Percentiles rank a stretch among this genome's conserved stretches.
Conservation (phyloP, 2,888 invertebrate species). For the Kuschelorhynchus macadamiae region DNA sequence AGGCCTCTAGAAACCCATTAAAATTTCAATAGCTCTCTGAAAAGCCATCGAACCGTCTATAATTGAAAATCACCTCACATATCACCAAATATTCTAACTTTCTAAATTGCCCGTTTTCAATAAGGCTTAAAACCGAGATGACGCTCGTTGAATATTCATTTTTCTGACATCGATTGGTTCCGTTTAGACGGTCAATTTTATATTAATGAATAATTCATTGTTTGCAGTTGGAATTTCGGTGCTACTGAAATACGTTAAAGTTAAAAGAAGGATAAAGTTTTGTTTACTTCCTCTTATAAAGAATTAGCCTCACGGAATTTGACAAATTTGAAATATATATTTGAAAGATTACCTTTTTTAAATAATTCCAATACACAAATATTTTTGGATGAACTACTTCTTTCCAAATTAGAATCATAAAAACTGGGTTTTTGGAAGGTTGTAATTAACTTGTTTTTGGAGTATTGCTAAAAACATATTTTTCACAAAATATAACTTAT, state of each 20-base stretch:
- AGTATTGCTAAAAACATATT: no score
- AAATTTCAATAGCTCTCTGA: not conserved
- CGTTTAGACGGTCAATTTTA: constrained; percentile 32
- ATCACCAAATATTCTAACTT: constrained; percentile 32
- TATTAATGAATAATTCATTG: constrained; percentile 36
- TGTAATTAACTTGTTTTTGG: no score
- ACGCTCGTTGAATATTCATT: constrained; percentile 44
- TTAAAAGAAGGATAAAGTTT: constrained; percentile 17
- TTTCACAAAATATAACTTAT: no score
- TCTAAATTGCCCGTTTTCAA: constrained; percentile 39
- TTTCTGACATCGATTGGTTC: constrained; percentile 16
- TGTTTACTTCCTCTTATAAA: constrained; percentile 32
- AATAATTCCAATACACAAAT: no score
- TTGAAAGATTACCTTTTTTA: no score
- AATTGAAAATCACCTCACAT: constrained; percentile 37
- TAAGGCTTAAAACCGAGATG: constrained; percentile 38
- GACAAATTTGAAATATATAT: no score
- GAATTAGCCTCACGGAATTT: no score
- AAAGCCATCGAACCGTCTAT: constrained; percentile 28
- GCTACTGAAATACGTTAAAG: constrained; percentile 15
- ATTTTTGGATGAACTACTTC: no score
- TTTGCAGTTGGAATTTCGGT: constrained; percentile 12
- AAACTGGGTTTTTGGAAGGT: no score
- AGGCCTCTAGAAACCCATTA: not conserved
- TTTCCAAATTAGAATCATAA: no score